A percentile compares a stretch with the other conserved stretches of the same genome.
phyloP scores from a whole-genome alignment of 2,888 invertebrate species.

The Xestoiulus laeticollis region DNA sequence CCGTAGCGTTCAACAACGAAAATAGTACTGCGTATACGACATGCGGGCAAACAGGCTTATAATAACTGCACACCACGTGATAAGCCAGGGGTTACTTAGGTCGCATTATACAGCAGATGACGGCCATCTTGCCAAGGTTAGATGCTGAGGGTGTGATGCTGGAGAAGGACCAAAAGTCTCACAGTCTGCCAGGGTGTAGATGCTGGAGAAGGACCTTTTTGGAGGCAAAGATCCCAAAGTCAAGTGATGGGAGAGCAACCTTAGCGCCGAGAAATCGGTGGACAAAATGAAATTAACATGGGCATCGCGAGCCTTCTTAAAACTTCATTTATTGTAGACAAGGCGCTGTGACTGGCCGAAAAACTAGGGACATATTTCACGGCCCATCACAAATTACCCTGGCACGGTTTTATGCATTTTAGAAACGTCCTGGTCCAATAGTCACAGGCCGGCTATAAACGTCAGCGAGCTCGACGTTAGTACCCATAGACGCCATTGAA shows the following conservation, averaged over 20 bases:
- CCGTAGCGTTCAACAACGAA: background rate
- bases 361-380: conserved; percentile 48
- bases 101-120: background rate
- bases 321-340: conserved; percentile 42
- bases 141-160: background rate
- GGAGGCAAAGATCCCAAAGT: background rate
- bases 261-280: background rate
- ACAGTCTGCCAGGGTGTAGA: no score
- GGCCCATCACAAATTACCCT: conserved; percentile 47
- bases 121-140: conserved; percentile 15
- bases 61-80: background rate
- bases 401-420: conserved; percentile 38
- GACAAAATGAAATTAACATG: conserved; percentile 45
- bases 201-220: background rate
- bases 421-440: conserved; percentile 48
- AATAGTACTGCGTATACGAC: background rate
- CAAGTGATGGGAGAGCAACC: background rate
- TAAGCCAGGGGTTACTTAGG: background rate
- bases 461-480: background rate
- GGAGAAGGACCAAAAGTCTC: no score
- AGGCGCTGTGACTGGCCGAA: conserved; percentile 33
- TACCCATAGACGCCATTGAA: conserved; percentile 14
- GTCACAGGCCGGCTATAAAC: conserved; percentile 36
- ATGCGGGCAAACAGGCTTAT: background rate
- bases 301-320: conserved; percentile 14